A percentile compares a stretch with the other conserved stretches of the same genome.
Conservation (phyloP, 2,113 vertebrate species). For the Sphaerodactylus townsendi region DNA sequence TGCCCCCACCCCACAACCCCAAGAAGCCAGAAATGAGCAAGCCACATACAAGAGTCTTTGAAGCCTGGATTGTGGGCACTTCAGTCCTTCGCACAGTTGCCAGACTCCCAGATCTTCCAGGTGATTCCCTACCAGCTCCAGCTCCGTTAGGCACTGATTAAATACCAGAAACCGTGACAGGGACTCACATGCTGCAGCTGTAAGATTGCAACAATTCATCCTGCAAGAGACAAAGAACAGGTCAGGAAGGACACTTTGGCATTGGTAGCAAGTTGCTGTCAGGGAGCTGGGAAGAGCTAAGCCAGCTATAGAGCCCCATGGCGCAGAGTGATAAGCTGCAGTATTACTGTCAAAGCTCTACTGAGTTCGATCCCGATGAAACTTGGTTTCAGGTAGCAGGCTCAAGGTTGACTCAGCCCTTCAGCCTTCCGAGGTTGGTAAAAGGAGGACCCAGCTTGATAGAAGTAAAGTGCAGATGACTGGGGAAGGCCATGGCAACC, state of each 20-base stretch:
- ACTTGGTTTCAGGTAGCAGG: too few relatives aligned
- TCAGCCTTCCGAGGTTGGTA: too few relatives aligned
- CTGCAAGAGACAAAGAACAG: neutral
- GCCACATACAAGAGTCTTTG: conserved; percentile 8
- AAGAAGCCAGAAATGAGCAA: neutral
- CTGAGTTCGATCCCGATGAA: too few relatives aligned
- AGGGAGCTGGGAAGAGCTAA: neutral
- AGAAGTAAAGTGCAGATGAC: too few relatives aligned
- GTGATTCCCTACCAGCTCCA: neutral
- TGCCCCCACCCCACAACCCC: neutral
- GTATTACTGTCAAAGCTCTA: too few relatives aligned
- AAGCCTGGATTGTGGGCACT: neutral
- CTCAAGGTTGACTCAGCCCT: too few relatives aligned
- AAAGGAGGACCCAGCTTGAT: too few relatives aligned
- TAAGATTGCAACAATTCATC: conserved; percentile 3
- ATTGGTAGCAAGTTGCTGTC: too few relatives aligned
- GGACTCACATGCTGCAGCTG: neutral
- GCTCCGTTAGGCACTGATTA: neutral
- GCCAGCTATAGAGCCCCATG: too few relatives aligned
- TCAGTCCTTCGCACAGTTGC: neutral
- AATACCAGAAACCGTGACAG: neutral
- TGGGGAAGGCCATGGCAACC: too few relatives aligned
- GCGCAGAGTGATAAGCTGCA: too few relatives aligned
- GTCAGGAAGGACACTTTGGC: neutral
- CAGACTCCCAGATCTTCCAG: neutral